Conservation (phyloP, 2,113 vertebrate genomes). For the Sminthopsis crassicaudata region DNA sequence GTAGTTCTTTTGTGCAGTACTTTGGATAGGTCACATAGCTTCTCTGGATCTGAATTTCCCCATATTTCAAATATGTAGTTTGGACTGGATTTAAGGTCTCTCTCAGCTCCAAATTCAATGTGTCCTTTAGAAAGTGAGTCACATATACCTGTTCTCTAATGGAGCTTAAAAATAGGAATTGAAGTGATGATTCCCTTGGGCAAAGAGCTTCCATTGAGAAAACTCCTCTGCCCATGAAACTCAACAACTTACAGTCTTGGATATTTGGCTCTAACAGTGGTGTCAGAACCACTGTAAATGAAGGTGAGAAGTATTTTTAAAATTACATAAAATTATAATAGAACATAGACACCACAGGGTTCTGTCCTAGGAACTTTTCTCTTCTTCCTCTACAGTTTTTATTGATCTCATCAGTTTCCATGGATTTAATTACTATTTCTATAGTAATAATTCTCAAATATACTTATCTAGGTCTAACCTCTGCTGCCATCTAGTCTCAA, state of each 20-base stretch:
- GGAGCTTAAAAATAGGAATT: neutral
- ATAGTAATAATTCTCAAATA: neutral
- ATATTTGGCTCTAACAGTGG: neutral
- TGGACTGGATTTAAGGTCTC: neutral
- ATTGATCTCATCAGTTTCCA: neutral
- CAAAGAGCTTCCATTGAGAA: neutral
- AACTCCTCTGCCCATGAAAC: neutral
- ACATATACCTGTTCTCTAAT: neutral
- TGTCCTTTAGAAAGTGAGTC: neutral
- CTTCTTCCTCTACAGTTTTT: neutral
- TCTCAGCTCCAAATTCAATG: neutral
- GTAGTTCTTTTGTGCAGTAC: neutral
- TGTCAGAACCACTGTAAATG: neutral
- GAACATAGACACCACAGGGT: neutral
- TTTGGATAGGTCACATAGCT: neutral
- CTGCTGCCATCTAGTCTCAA: neutral
- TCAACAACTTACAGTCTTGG: neutral
- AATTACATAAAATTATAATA: neutral
- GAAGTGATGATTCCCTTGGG: neutral
- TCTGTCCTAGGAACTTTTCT: neutral
- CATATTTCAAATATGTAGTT: neutral
- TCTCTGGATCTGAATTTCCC: neutral
- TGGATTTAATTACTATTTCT: neutral
- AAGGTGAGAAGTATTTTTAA: neutral
- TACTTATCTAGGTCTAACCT: neutral